phyloP scores from a whole-genome alignment of 2,113 vertebrate genomes.

The Syngnathus floridae region DNA sequence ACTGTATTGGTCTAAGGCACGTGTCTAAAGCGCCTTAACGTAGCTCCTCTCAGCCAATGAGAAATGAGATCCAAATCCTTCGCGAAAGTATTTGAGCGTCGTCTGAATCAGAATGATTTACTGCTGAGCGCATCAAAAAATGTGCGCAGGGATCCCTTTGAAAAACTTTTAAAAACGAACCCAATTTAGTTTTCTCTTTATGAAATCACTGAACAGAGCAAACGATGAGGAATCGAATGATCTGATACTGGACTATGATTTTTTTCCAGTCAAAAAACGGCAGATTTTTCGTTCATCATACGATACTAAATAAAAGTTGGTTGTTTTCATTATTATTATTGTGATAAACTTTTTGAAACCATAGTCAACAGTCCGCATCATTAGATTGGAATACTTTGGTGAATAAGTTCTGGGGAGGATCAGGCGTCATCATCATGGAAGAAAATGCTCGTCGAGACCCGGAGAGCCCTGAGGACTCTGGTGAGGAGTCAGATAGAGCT shows the following conservation, averaged over 20 bases:
- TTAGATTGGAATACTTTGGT: conserved; percentile 27
- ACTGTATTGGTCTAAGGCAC: conserved; percentile 84
- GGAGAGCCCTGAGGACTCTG: conserved; percentile 57
- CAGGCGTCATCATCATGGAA: conserved; percentile 73
- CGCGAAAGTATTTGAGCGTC: conserved; percentile 84
- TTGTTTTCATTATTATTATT: neutral
- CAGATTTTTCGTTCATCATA: conserved; percentile 24
- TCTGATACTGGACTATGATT: conserved; percentile 51
- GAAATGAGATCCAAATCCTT: conserved; percentile 84
- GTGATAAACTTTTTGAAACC: neutral
- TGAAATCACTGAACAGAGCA: neutral
- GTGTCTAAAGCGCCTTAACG: conserved; percentile 78
- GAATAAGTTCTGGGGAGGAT: conserved; percentile 37
- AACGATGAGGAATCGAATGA: conserved; percentile 19
- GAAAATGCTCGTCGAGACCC: conserved; percentile 70
- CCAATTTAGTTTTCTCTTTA: neutral
- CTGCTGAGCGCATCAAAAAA: conserved; percentile 21
- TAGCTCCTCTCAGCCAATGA: conserved; percentile 74
- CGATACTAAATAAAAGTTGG: neutral
- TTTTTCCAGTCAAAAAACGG: conserved; percentile 57
- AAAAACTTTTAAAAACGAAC: neutral
- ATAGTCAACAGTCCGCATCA: neutral
- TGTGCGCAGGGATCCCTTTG: conserved; percentile 16
- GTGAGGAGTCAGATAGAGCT: conserved; percentile 70
- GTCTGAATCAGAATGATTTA: conserved; percentile 60